These are phyloP conservation scores for Glossosoma conforme DNA, from an alignment of 1,140 invertebrate genomes.

Conservation along the genomic window DNA sequence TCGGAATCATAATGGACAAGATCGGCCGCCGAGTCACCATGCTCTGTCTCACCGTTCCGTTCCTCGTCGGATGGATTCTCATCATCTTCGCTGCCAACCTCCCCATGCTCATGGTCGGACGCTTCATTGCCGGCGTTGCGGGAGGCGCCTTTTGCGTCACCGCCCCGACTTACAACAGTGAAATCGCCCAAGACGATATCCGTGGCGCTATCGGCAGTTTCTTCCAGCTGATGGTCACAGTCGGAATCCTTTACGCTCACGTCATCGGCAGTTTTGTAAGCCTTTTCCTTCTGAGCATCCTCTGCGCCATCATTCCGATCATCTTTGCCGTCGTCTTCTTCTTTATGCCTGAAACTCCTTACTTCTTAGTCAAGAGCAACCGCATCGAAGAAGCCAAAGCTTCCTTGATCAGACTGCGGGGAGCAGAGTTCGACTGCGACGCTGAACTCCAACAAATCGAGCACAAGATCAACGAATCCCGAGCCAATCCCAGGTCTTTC, in stretches of 20 bases:
- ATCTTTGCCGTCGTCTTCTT: slow-evolving; percentile 63
- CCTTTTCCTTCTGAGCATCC: slow-evolving; percentile 58
- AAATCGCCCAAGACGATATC: slow-evolving; percentile 73
- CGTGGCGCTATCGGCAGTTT: slow-evolving; percentile 74
- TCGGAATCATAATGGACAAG: slow-evolving; percentile 67
- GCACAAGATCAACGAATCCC: slow-evolving; percentile 53
- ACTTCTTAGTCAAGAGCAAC: slow-evolving; percentile 54
- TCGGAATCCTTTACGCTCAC: slow-evolving; percentile 69
- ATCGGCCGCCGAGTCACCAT: slow-evolving; percentile 73
- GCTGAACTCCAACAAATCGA: slow-evolving; percentile 55
- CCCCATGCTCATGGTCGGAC: slow-evolving; percentile 63
- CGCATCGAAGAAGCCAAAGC: slow-evolving; percentile 58
- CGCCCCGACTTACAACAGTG: slow-evolving; percentile 75
- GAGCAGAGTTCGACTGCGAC: slow-evolving; percentile 59
- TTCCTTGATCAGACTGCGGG: slow-evolving; percentile 61
- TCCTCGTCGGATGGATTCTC: slow-evolving; percentile 68
- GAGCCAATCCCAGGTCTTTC: slow-evolving; percentile 50
- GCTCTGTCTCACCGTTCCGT: slow-evolving; percentile 64
- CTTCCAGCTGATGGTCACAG: slow-evolving; percentile 71
- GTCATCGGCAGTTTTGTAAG: slow-evolving; percentile 55
- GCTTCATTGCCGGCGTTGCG: slow-evolving; percentile 69
- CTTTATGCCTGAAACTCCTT: slow-evolving; percentile 77
- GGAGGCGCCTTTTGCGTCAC: slow-evolving; percentile 72
- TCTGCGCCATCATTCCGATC: slow-evolving; percentile 62
- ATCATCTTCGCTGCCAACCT: slow-evolving; percentile 66